Evolutionary conservation across 2,888 invertebrate genomes (phyloP).

Genomic region (Anoncus sp.): DNA sequence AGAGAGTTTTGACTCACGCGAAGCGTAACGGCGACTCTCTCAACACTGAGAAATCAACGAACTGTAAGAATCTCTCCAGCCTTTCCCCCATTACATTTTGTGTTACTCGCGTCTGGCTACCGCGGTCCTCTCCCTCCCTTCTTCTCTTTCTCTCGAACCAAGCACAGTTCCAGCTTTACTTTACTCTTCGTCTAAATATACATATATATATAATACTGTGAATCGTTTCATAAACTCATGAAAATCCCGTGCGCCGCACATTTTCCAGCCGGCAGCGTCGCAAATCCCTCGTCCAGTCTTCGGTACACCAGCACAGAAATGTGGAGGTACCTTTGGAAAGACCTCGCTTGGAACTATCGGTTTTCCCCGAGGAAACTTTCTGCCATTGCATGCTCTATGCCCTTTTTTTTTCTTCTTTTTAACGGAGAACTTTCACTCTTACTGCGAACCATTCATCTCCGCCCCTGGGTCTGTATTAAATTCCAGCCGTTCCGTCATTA

Average conservation of each 20-base stretch:
- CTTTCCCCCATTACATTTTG: conserved; percentile 64
- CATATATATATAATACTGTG: conserved; percentile 24
- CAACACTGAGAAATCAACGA: conserved; percentile 61
- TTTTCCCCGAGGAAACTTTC: conserved; percentile 38
- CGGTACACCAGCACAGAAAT: conserved; percentile 27
- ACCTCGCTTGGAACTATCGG: conserved; percentile 35
- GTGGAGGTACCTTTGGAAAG: conserved; percentile 10
- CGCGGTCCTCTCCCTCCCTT: conserved; percentile 3
- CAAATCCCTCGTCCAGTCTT: conserved; percentile 62
- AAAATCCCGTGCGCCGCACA: conserved; percentile 69
- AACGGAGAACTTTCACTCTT: background rate
- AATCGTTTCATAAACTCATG: conserved; percentile 71
- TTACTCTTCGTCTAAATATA: conserved; percentile 12
- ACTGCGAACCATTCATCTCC: conserved; percentile 15
- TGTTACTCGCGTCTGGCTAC: conserved; percentile 50
- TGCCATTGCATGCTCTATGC: background rate
- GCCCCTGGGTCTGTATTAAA: conserved; percentile 23
- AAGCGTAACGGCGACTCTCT: conserved; percentile 58
- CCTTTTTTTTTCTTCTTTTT: background rate
- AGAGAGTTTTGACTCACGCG: conserved; percentile 51
- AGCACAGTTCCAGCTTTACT: conserved; percentile 4
- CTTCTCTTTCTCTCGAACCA: conserved; percentile 16
- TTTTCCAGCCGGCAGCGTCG: conserved; percentile 65
- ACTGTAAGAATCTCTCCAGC: conserved; percentile 64
- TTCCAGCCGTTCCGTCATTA: conserved; percentile 4